Conservation (phyloP, 2,797 vertebrate genomes). For the Sciaenops ocellatus region DNA sequence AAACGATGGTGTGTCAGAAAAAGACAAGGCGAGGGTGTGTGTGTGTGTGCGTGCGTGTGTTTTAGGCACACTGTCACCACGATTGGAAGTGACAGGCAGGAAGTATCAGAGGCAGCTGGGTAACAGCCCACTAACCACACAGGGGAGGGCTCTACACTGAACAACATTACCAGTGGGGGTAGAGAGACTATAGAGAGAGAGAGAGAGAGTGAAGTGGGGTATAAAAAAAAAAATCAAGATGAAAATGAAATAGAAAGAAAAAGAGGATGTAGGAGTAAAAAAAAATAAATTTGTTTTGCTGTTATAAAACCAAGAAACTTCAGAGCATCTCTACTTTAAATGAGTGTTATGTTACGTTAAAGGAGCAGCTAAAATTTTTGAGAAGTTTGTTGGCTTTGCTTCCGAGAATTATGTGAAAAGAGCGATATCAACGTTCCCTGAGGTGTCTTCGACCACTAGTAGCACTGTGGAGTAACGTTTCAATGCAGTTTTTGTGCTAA, state of each 20-base stretch:
- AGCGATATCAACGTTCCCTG: background rate
- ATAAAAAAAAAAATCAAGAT: slow-evolving; percentile 1
- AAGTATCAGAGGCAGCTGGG: slow-evolving; percentile 82
- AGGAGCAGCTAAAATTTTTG: slow-evolving; percentile 9
- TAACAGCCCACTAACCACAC: slow-evolving; percentile 80
- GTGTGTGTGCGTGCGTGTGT: slow-evolving; percentile 38
- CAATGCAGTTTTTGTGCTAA: background rate
- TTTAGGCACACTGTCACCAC: slow-evolving; percentile 55
- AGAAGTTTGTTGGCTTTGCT: slow-evolving; percentile 1
- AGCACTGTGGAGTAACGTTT: background rate
- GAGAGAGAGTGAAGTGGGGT: background rate
- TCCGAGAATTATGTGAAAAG: background rate
- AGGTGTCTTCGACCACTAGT: background rate
- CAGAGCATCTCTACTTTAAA: background rate
- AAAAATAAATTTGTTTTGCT: slow-evolving; percentile 23
- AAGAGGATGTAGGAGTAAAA: background rate
- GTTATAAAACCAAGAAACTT: slow-evolving; percentile 26
- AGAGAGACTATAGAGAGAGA: slow-evolving; percentile 41
- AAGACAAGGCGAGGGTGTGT: slow-evolving; percentile 7
- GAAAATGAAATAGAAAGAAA: slow-evolving; percentile 38
- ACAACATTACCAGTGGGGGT: slow-evolving; percentile 65
- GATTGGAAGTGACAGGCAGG: slow-evolving; percentile 84
- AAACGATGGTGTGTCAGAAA: slow-evolving; percentile 41
- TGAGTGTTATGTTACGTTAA: slow-evolving; percentile 5
- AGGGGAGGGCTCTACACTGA: slow-evolving; percentile 69